Conservation (phyloP, 1,140 invertebrate genomes). For the Subanguina moxae region DNA sequence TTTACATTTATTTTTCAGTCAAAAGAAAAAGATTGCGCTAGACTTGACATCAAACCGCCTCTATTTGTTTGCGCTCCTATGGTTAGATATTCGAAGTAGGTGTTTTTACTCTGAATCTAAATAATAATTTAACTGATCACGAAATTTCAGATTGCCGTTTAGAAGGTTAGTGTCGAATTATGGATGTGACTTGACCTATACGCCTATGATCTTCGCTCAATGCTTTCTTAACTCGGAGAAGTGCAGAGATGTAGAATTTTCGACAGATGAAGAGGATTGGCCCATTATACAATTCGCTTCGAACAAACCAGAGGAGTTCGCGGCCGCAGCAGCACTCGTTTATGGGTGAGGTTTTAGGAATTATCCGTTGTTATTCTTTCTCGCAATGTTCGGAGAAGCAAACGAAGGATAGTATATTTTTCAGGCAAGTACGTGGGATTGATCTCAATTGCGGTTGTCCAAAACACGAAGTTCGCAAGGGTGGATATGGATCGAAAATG, state of each 20-base stretch:
- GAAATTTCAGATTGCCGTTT: constrained; percentile 72
- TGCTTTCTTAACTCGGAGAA: constrained; percentile 82
- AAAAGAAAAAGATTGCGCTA: constrained; percentile 37
- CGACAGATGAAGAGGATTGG: constrained; percentile 71
- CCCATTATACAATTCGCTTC: constrained; percentile 91
- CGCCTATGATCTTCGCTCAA: constrained; percentile 80
- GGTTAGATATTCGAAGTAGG: constrained; percentile 91
- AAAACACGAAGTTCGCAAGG: constrained; percentile 77
- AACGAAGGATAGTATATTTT: neutral
- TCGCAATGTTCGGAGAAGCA: neutral
- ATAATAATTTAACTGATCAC: constrained; percentile 20
- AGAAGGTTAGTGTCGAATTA: constrained; percentile 76
- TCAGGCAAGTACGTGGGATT: constrained; percentile 77
- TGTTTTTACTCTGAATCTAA: constrained; percentile 50
- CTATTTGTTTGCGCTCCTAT: constrained; percentile 85
- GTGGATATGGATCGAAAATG: constrained; percentile 81
- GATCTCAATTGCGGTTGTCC: constrained; percentile 96
- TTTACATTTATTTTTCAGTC: constrained; percentile 30
- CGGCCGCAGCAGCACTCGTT: constrained; percentile 76
- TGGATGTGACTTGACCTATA: constrained; percentile 82
- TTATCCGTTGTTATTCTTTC: neutral
- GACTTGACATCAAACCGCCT: constrained; percentile 68
- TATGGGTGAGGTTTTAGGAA: constrained; percentile 68
- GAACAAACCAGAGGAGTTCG: constrained; percentile 76
- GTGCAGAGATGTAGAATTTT: constrained; percentile 81